phyloP scores from a whole-genome alignment of 2,888 invertebrate species.

The Nasonia oneida region DNA sequence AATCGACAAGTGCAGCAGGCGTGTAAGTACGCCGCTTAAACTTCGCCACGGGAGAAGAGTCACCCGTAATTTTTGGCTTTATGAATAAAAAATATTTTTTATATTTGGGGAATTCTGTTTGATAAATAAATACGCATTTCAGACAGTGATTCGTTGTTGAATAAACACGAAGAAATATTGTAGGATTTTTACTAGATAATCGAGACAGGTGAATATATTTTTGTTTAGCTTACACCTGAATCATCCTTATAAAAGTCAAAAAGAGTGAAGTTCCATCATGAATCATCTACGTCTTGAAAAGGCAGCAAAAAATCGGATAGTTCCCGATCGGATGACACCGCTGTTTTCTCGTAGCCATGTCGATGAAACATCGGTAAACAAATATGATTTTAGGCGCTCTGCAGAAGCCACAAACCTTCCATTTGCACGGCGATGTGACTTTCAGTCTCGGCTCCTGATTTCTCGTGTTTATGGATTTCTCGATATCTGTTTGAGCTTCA shows the following conservation, averaged over 20 bases:
- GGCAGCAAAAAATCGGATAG: not conserved
- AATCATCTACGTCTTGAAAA: not conserved
- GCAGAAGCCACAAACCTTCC: not conserved
- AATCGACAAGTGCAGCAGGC: not conserved
- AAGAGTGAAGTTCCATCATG: not conserved
- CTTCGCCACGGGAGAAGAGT: not conserved
- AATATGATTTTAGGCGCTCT: not conserved
- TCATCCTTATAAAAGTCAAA: not conserved
- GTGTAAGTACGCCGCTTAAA: not conserved
- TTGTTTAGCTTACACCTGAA: not conserved
- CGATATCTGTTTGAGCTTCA: slow-evolving; percentile 4
- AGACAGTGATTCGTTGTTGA: too few species aligned
- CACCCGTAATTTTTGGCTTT: too few species aligned
- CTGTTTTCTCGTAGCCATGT: not conserved
- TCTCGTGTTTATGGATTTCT: not conserved
- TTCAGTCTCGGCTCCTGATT: not conserved
- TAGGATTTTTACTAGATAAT: too few species aligned
- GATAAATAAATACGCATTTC: too few species aligned
- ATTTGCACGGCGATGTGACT: slow-evolving; percentile 24
- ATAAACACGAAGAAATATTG: too few species aligned
- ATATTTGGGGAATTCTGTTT: too few species aligned
- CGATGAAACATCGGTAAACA: slow-evolving; percentile 18
- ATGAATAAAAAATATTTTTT: too few species aligned
- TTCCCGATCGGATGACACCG: not conserved
- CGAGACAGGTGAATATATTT: not conserved